A percentile compares a stretch with the other conserved stretches of the same genome.
These are phyloP conservation scores for Volucella bombylans DNA, from an alignment of 2,888 invertebrate genomes.

Conservation along the genomic window DNA sequence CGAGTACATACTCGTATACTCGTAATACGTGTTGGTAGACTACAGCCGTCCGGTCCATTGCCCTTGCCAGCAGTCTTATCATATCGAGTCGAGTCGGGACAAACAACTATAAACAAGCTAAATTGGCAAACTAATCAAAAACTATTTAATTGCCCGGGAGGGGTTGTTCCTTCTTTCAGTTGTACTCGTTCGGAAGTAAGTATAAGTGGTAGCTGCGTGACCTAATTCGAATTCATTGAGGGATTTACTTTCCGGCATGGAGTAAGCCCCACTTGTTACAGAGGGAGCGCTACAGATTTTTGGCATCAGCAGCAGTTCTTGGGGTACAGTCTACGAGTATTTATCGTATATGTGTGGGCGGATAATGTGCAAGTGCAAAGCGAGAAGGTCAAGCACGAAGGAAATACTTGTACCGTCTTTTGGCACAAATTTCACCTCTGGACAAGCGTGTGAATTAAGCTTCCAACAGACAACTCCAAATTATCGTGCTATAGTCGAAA, in stretches of 20 bases:
- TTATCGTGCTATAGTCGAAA: constrained; percentile 26
- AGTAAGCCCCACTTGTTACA: constrained; percentile 5
- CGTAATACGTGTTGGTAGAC: too few species aligned
- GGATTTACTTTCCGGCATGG: constrained; percentile 31
- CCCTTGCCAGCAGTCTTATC: background rate
- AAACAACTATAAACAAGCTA: constrained; percentile 29
- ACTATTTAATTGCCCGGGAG: constrained; percentile 32
- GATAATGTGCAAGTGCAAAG: background rate
- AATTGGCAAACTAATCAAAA: constrained; percentile 32
- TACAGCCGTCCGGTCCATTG: background rate
- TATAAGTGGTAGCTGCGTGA: constrained; percentile 28
- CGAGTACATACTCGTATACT: too few species aligned
- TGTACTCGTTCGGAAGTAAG: background rate
- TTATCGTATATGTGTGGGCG: background rate
- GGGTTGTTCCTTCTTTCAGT: background rate
- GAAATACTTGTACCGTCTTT: constrained; percentile 19
- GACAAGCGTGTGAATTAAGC: constrained; percentile 28
- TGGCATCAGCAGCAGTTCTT: constrained; percentile 3
- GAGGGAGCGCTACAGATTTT: constrained; percentile 8
- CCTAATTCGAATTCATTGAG: constrained; percentile 50
- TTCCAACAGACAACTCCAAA: constrained; percentile 31
- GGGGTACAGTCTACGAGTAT: too few species aligned
- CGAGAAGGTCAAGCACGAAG: constrained; percentile 3
- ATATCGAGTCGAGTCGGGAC: background rate
- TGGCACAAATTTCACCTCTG: constrained; percentile 33